phyloP scores from a whole-genome alignment of 2,797 vertebrate genomes.

The Pantherophis vulpinus region DNA sequence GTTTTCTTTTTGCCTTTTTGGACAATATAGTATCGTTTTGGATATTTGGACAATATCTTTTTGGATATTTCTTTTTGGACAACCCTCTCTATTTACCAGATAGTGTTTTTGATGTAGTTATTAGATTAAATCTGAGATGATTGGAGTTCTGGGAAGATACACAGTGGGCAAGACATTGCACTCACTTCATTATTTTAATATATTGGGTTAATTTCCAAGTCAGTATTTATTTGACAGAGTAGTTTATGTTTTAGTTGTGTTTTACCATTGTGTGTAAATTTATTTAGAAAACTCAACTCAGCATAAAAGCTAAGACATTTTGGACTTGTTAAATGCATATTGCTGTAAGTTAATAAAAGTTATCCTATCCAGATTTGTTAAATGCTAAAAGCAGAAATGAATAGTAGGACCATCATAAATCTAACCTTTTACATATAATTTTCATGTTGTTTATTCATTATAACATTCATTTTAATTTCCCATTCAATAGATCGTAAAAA shows the following conservation, averaged over 20 bases:
- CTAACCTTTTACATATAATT: neutral
- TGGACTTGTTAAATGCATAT: neutral
- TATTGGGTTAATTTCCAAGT: neutral
- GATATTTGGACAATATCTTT: neutral
- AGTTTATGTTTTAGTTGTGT: neutral
- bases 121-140: neutral
- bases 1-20: neutral
- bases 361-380: neutral
- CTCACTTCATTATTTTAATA: neutral
- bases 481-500: constrained; percentile 88
- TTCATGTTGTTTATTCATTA: neutral
- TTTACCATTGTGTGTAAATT: neutral
- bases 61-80: neutral
- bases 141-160: neutral
- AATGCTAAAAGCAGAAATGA: neutral
- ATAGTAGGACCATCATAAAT: neutral
- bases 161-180: neutral
- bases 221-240: neutral
- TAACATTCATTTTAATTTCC: neutral
- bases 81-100: neutral
- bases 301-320: neutral
- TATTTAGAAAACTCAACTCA: neutral
- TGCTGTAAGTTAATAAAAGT: neutral
- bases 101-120: neutral
- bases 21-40: neutral